phyloP scores from a whole-genome alignment of 2,797 vertebrate species.

The Eremophila alpestris region DNA sequence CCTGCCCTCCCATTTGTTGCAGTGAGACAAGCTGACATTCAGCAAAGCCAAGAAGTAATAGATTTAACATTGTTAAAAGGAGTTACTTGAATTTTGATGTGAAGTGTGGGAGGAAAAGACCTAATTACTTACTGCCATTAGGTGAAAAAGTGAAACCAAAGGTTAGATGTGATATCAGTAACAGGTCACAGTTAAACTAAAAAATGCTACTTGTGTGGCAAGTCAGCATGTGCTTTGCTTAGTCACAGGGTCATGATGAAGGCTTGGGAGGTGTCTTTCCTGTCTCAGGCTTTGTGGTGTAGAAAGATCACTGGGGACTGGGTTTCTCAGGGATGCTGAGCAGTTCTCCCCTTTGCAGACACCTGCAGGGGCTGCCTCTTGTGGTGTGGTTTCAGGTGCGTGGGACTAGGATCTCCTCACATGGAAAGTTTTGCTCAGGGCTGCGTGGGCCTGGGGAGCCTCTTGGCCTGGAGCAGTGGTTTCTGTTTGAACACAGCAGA shows the following conservation, averaged over 20 bases:
- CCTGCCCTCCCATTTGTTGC: neutral
- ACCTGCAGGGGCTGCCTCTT: neutral
- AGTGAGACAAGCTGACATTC: neutral
- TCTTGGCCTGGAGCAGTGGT: neutral
- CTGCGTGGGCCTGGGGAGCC: neutral
- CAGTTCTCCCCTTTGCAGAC: neutral
- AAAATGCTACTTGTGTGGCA: neutral
- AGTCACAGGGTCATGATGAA: neutral
- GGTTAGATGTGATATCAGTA: neutral
- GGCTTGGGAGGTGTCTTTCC: neutral
- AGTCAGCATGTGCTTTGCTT: neutral
- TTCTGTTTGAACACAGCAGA: neutral
- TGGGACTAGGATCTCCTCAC: neutral
- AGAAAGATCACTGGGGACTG: neutral
- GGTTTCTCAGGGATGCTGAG: neutral
- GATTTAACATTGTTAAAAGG: neutral
- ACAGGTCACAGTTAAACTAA: neutral
- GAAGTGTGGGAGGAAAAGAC: neutral
- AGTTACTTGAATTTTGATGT: neutral
- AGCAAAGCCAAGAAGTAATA: neutral
- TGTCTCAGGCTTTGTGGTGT: neutral
- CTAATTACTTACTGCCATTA: neutral
- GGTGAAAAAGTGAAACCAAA: constrained; percentile 27
- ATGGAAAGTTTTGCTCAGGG: neutral
- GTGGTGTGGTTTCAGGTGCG: neutral